Percentiles rank a stretch among this genome's conserved stretches.
phyloP scores from a whole-genome alignment of 2,888 invertebrate species.

The Melanostoma scalare region DNA sequence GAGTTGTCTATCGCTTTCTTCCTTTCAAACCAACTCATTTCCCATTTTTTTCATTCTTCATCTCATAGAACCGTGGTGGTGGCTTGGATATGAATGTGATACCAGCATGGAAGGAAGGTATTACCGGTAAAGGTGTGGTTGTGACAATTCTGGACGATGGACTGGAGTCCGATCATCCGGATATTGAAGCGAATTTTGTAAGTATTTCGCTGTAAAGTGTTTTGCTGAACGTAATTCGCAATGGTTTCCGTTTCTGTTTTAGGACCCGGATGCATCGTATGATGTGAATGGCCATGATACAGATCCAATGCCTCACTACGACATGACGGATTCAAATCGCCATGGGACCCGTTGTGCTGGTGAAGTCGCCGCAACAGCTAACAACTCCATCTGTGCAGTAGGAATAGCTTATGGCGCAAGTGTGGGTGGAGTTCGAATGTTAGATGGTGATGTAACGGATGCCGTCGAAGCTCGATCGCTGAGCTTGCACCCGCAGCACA shows the following conservation, averaged over 20 bases:
- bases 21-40: not conserved
- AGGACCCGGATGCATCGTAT: conserved; percentile 97
- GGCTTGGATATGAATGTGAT: conserved; percentile 98
- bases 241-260: not conserved
- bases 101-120: conserved; percentile 96
- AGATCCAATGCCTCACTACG: conserved; percentile 98
- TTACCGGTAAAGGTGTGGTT: conserved; percentile 96
- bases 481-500: conserved; percentile 96
- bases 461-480: conserved; percentile 98
- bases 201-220: conserved; percentile 82
- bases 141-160: conserved; percentile 99
- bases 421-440: conserved; percentile 98
- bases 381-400: conserved; percentile 97
- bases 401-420: conserved; percentile 97
- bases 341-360: conserved; percentile 98
- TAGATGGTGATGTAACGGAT: conserved; percentile 99
- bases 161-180: conserved; percentile 97
- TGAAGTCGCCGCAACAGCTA: conserved; percentile 98
- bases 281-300: conserved; percentile 98
- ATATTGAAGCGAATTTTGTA: conserved; percentile 95
- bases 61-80: conserved; percentile 91
- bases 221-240: not conserved
- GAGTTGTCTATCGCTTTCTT: conserved; percentile 82
- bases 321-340: conserved; percentile 97
- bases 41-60: not conserved